Base-by-base conservation (phyloP, 2,113 vertebrate species). In the Coptodon rendalli region DNA sequence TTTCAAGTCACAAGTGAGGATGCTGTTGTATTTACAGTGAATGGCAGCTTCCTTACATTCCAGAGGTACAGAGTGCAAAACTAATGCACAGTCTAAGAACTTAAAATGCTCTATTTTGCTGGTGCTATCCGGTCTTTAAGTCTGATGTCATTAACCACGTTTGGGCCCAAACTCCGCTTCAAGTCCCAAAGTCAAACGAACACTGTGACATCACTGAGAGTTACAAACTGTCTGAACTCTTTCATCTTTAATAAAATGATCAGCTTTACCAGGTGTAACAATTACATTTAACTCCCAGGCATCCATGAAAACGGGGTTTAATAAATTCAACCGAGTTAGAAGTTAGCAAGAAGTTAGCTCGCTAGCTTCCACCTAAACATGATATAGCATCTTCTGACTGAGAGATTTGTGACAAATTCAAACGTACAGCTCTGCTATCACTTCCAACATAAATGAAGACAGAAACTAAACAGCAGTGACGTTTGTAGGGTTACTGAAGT, bases 321-420 rank as follows among this genome's bases (percentile, higher is more conserved):
- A 29, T 9, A 5, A 9, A 9, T 59, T 59, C 29, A 59, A 59
- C 56, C 0, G 3, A 29, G n/a, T 11, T 11, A 6, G 5, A 53
- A 22, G 52, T 53, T 53, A 53, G 54, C 7, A 8, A 2, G 54
- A 9, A 9, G 56, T 59, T 59, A 59, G 56, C 27, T 59, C 5
- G 2, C 56, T 29, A 29, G 2, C 0, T 59, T 9, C 7, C 4
- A 0, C 13, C 24, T 29, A 59, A 59, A 2, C 24, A 29, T 16
- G 7, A 59, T 59, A 9, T 59, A 2, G 24, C 13, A 29, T 59
- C 24, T 59, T 5, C 24, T 57, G 24, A 57, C 4, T 57, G 24
- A 57, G 54, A 27, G 54, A 1, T 14, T 0, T 27, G 12, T 27
- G 2, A 57, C 14, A 0, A 27, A 27, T 57, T 0, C 0, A 14